Base-by-base conservation (phyloP, 2,113 vertebrate species). In the Paralichthys olivaceus region DNA sequence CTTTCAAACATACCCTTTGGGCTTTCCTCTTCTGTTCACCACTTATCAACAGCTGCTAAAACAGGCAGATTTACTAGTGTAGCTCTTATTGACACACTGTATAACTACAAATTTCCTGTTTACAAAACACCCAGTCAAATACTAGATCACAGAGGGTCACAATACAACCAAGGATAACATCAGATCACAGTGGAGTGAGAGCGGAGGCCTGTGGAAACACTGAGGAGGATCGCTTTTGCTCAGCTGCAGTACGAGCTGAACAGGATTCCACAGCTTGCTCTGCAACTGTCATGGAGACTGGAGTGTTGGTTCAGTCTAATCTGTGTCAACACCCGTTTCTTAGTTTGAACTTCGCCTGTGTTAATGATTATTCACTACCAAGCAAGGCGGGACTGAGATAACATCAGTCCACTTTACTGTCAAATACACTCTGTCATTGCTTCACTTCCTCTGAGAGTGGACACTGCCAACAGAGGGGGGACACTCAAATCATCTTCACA, bases 191-290 rank as follows among this genome's bases (percentile, higher is more conserved):
- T 14, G 3, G 2, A 25, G 28, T 47, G 1, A 40, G 20, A 53
- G 2, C 5, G 20, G 15, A 8, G n/a, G 29, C n/a, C 68, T 23
- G 9, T 2, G 37, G 29, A 55, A 13, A 13, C 11, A 22, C 23
- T 32, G 51, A 74, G 57, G 70, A 66, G 57, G 59, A 9, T 72
- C 0, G 11, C 20, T 75, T 45, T 66, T 40, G 75, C 59, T 58
- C 51, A 58, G 61, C 23, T n/a, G 68, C 32, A 45, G 19, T 62
- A 83, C 81, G 62, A 64, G 81, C 53, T 64, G 1, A 75, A 77
- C 85, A 32, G 76, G 72, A 84, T 86, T 84, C 79, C 78, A 82
- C 0, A 20, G 17, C 66, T 72, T 43, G 43, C 54, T 84, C 68
- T 51, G 20, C 80, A 57, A 53, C 60, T 47, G 23, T 9, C 19